Evolutionary conservation across 37 sponge, comb jelly and placozoan genomes (phyloP).

Genomic region (Cliona cf. orientalis): DNA sequence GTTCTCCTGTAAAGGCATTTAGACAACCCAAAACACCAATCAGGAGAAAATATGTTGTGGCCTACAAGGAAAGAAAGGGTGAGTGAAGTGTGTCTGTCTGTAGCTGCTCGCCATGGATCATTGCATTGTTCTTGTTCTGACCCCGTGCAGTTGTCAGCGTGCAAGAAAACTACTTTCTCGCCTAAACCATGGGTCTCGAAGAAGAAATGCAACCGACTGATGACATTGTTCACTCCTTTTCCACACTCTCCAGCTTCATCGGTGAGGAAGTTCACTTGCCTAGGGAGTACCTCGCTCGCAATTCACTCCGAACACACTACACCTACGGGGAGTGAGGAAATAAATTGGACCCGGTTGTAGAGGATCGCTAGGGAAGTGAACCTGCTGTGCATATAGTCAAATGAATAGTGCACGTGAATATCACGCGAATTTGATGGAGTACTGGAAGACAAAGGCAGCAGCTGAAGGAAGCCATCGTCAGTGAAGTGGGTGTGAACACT

Average conservation of each 20-base stretch:
- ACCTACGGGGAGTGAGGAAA: constrained; percentile 61
- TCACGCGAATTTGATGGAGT: no score
- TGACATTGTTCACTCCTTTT: constrained; percentile 15
- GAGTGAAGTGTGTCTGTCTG: not conserved
- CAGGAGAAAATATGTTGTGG: constrained; percentile 41
- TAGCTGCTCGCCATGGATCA: constrained; percentile 10
- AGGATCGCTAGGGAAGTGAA: constrained; percentile 60
- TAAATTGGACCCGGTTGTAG: constrained; percentile 62
- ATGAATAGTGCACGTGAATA: no score
- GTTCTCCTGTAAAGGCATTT: constrained; percentile 18
- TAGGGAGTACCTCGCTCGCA: constrained; percentile 58
- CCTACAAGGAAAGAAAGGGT: constrained; percentile 27
- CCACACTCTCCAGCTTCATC: constrained; percentile 17
- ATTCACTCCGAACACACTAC: constrained; percentile 59
- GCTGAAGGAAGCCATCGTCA: not conserved
- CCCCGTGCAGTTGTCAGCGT: constrained; percentile 29
- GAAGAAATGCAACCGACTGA: constrained; percentile 13
- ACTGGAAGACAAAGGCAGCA: no score
- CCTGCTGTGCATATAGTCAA: constrained; percentile 14
- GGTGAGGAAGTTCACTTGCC: constrained; percentile 33
- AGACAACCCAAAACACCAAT: constrained; percentile 44
- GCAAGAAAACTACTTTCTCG: not conserved
- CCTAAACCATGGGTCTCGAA: constrained; percentile 11
- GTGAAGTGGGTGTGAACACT: not conserved
- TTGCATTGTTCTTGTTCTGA: constrained; percentile 35